These are phyloP conservation scores for Microtus pennsylvanicus DNA, from an alignment of 2,113 vertebrate genomes.

Conservation along the genomic window DNA sequence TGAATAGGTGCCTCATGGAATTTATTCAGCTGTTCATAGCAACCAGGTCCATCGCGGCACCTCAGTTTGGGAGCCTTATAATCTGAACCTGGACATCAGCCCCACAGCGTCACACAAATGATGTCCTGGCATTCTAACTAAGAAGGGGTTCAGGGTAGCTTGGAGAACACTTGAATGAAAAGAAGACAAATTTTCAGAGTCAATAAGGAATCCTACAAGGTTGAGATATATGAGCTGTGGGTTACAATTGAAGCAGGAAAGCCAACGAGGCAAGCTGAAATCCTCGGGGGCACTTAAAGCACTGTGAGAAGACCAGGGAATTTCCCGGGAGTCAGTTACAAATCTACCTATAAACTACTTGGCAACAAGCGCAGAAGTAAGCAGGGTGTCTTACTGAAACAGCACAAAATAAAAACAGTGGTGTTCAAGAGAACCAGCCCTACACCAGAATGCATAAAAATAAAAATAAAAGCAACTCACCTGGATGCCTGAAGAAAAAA, in stretches of 20 bases:
- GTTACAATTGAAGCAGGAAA: neutral
- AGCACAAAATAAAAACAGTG: conserved; percentile 1
- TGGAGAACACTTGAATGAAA: neutral
- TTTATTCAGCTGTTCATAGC: neutral
- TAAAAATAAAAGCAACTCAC: neutral
- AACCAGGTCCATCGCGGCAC: neutral
- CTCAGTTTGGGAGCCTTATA: neutral
- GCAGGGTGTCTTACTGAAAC: neutral
- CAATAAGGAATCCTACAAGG: neutral
- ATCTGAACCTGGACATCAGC: neutral
- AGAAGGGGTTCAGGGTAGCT: neutral
- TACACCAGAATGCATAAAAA: neutral
- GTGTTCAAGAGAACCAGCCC: neutral
- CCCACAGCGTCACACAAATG: neutral
- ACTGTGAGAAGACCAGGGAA: neutral
- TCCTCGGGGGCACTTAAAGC: neutral
- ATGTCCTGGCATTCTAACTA: neutral
- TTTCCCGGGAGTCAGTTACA: conserved; percentile 19
- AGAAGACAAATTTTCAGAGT: neutral
- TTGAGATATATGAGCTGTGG: neutral
- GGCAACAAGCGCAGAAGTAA: neutral
- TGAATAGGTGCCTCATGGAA: neutral
- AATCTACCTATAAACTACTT: neutral
- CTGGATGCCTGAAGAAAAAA: neutral
- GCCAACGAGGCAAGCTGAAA: neutral